Percentiles rank a stretch among this genome's conserved stretches.
phyloP scores from a whole-genome alignment of 2,888 invertebrate genomes.

The Oxyteleia sp. region DNA sequence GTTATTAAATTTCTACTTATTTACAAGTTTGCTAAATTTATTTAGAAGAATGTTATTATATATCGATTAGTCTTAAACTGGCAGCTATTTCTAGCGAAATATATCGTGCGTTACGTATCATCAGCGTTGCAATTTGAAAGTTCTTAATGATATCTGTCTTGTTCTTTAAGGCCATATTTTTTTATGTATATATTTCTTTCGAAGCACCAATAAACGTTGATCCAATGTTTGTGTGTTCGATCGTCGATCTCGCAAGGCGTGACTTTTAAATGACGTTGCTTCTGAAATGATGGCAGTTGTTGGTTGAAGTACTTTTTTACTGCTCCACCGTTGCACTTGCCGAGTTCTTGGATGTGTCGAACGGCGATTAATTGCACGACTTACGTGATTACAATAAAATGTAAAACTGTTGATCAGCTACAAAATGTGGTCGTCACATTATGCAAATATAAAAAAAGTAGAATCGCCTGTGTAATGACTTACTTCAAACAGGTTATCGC shows the following conservation, averaged over 20 bases:
- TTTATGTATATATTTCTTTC: constrained; percentile 8
- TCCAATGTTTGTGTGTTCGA: constrained; percentile 1
- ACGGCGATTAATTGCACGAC: too few species aligned
- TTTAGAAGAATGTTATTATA: constrained; percentile 51
- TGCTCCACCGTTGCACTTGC: background rate
- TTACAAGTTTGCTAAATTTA: constrained; percentile 46
- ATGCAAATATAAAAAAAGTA: too few species aligned
- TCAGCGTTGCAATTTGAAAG: constrained; percentile 5
- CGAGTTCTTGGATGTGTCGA: background rate
- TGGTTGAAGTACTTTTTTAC: background rate
- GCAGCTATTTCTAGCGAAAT: constrained; percentile 30
- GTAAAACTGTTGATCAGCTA: too few species aligned
- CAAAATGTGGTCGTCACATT: too few species aligned
- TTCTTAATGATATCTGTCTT: constrained; percentile 40
- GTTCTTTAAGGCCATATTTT: constrained; percentile 57
- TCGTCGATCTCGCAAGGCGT: constrained; percentile 1
- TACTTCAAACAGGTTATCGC: background rate
- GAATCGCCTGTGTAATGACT: background rate
- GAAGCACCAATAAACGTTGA: constrained; percentile 24
- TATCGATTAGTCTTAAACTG: constrained; percentile 47
- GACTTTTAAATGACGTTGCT: background rate
- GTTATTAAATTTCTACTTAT: constrained; percentile 31
- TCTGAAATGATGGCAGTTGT: background rate
- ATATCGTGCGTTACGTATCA: constrained; percentile 34
- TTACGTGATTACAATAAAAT: too few species aligned